A percentile compares a stretch with the other conserved stretches of the same genome.
phyloP scores from a whole-genome alignment of 2,797 vertebrate genomes.

The Acipenser oxyrinchus region DNA sequence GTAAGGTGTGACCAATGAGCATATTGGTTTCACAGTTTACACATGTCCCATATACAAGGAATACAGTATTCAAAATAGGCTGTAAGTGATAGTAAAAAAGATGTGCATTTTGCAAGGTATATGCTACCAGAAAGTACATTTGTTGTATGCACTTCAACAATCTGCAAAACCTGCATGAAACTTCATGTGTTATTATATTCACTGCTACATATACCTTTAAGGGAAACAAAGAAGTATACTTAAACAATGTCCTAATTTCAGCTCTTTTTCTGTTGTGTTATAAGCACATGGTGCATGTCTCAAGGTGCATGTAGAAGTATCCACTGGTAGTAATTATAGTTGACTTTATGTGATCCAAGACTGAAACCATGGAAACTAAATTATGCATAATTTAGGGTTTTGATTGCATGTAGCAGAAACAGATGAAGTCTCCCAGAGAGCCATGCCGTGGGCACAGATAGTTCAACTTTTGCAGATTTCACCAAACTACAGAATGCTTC shows the following conservation, averaged over 20 bases:
- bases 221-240: conserved; percentile 31
- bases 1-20: too few species aligned
- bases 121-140: conserved; percentile 5
- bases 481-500: conserved; percentile 38
- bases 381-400: conserved; percentile 51
- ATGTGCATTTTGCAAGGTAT: too few species aligned
- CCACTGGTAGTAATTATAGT: conserved; percentile 48
- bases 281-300: conserved; percentile 28
- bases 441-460: conserved; percentile 47
- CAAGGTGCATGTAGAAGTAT: conserved; percentile 38
- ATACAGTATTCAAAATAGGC: too few species aligned
- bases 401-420: conserved; percentile 52
- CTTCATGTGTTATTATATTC: conserved; percentile 21
- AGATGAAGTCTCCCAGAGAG: conserved; percentile 43
- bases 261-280: conserved; percentile 33
- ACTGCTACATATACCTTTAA: conserved; percentile 33
- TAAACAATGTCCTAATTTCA: conserved; percentile 40
- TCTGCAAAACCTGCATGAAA: conserved; percentile 20
- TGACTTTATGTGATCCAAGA: conserved; percentile 50
- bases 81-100: too few species aligned
- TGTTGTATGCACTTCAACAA: conserved; percentile 25
- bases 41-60: too few species aligned
- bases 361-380: conserved; percentile 49
- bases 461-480: conserved; percentile 48
- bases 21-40: too few species aligned